phyloP scores from a whole-genome alignment of 2,797 vertebrate species.

The Bucorvus abyssinicus region DNA sequence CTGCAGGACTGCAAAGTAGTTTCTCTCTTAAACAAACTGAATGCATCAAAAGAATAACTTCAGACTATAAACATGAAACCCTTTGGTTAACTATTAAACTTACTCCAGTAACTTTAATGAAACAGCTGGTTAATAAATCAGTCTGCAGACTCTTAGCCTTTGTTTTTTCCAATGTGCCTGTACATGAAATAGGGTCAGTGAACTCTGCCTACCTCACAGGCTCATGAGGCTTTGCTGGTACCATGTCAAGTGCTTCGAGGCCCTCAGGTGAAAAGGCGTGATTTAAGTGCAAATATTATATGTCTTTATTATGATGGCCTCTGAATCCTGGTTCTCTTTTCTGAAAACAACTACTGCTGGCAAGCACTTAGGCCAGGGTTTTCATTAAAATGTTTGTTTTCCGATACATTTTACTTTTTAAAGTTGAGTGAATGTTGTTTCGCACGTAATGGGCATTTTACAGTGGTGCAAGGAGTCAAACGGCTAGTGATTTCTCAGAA shows the following conservation, averaged over 20 bases:
- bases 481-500: not conserved
- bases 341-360: not conserved
- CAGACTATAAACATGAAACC: not conserved
- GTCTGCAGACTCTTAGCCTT: not conserved
- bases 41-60: not conserved
- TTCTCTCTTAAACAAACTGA: not conserved
- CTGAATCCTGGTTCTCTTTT: not conserved
- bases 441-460: not conserved
- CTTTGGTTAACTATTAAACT: not conserved
- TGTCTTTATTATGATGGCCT: not conserved
- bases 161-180: not conserved
- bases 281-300: not conserved
- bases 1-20: not conserved
- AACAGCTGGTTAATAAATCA: not conserved
- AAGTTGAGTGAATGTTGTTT: conserved; percentile 3
- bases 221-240: not conserved
- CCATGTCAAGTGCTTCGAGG: not conserved
- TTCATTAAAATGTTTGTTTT: conserved; percentile 66
- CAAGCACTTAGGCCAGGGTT: not conserved
- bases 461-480: conserved; percentile 32
- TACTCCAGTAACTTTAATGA: not conserved
- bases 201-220: not conserved
- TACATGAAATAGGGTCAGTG: not conserved
- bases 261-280: not conserved
- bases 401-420: conserved; percentile 63